Evolutionary conservation across 2,797 vertebrate genomes (phyloP).

Genomic region (Pseudochaenichthys georgianus): DNA sequence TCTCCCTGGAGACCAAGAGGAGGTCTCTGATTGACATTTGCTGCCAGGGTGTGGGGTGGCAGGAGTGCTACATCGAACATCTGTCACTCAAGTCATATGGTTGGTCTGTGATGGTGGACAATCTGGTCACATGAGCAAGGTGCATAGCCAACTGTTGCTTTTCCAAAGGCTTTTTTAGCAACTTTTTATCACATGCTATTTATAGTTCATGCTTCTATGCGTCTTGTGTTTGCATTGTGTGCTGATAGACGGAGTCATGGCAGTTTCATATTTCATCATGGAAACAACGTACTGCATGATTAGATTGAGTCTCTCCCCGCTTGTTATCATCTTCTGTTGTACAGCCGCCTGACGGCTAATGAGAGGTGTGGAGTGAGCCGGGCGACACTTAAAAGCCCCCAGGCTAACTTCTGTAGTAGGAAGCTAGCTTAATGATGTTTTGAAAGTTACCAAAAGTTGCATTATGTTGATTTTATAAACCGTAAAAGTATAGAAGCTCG

Average conservation of each 20-base stretch:
- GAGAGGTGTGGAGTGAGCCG: constrained; percentile 63
- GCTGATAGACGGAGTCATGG: constrained; percentile 5
- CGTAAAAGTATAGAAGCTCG: not conserved
- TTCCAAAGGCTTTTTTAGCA: not conserved
- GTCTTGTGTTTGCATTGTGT: constrained; percentile 12
- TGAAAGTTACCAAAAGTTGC: not conserved
- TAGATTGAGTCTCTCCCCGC: constrained; percentile 40
- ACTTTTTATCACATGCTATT: not conserved
- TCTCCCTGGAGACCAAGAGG: constrained; percentile 59
- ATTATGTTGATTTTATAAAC: not conserved
- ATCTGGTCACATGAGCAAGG: not conserved
- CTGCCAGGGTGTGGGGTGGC: constrained; percentile 48
- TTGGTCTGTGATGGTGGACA: not conserved
- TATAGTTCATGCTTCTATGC: not conserved
- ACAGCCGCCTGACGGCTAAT: constrained; percentile 67
- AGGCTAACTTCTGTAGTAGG: constrained; percentile 12
- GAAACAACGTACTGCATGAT: constrained; percentile 51
- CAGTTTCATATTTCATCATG: constrained; percentile 48
- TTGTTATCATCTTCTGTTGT: constrained; percentile 67
- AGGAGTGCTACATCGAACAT: constrained; percentile 50
- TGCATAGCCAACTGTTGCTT: not conserved
- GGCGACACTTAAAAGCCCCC: constrained; percentile 38
- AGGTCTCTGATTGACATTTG: constrained; percentile 71
- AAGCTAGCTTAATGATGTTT: constrained; percentile 12
- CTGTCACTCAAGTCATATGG: constrained; percentile 46